Base-by-base conservation (phyloP, 2,113 vertebrate species). In the Capra hircus region DNA sequence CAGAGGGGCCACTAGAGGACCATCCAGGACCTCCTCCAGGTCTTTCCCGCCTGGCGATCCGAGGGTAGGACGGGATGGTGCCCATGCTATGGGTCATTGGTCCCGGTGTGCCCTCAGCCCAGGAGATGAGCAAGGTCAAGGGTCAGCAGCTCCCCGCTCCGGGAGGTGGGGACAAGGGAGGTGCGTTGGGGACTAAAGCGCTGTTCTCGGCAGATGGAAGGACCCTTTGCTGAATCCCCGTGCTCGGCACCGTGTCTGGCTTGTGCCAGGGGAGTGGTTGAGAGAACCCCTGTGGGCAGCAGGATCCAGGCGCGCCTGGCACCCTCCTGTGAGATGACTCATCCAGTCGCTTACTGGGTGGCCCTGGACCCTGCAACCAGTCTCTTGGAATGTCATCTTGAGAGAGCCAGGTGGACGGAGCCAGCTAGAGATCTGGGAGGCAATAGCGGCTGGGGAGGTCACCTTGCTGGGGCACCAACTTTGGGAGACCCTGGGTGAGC, bases 241-340 rank as follows among this genome's bases (percentile, higher is more conserved):
- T 0, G 48, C 45, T 93, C 1, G 1, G 64, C 28, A 7, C 94
- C 7, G 2, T 15, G 2, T 15, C 30, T 40, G 80, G 50, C 52
- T 36, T 21, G 7, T 4, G 43, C 60, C 7, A 6, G 3, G 85
- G n/a, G 74, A 12, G 64, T 7, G 62, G 19, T 6, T 0, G 53
- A 10, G 48, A 21, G 9, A 28, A 2, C 6, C 7, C 0, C 25
- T 0, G 0, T 1, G 7, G 6, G 5, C 3, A 28, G 43, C 4
- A 6, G 36, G 88, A 30, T 81, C 4, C 36, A 2, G 21, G 28
- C 1, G 60, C 0, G 0, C 21, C 52, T 40, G 84, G 48, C 43
- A 36, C 30, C 3, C 59, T 13, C 27, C 83, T 28, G 4, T 7
- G 40, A 55, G 40, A 9, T 4, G 17, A 30, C 40, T 59, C 71